Conservation (phyloP, 2,113 vertebrate genomes). For the Eolophus roseicapilla region DNA sequence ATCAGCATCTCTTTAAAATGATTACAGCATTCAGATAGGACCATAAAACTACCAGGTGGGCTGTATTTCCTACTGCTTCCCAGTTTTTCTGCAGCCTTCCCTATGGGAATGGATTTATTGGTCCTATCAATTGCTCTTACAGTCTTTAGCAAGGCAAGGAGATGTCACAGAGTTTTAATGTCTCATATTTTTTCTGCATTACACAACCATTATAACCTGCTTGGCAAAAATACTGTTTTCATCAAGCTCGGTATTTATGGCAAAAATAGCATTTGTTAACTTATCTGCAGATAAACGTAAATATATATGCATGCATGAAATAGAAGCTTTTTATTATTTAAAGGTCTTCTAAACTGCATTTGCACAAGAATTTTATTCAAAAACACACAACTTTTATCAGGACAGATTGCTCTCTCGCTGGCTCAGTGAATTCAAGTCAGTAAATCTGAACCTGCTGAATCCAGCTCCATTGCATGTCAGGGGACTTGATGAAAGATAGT, state of each 20-base stretch:
- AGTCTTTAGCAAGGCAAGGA: constrained; percentile 59
- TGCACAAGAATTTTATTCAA: background rate
- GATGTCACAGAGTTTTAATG: constrained; percentile 48
- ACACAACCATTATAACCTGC: background rate
- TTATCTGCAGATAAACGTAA: background rate
- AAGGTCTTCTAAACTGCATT: background rate
- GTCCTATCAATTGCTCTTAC: constrained; percentile 64
- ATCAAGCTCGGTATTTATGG: background rate
- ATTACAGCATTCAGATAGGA: constrained; percentile 21
- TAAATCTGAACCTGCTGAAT: constrained; percentile 2
- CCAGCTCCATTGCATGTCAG: background rate
- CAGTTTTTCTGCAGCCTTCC: constrained; percentile 52
- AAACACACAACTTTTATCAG: background rate
- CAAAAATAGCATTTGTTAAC: constrained; percentile 36
- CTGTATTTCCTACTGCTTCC: constrained; percentile 29
- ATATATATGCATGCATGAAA: background rate
- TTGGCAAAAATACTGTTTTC: constrained; percentile 52
- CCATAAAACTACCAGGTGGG: constrained; percentile 45
- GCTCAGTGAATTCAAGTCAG: background rate
- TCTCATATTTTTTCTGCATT: constrained; percentile 64
- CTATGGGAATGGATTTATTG: constrained; percentile 65
- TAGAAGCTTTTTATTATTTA: background rate
- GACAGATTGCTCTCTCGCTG: background rate
- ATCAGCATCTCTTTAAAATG: constrained; percentile 46
- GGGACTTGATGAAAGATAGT: background rate